Evolutionary conservation across 2,113 vertebrate genomes (phyloP).

Genomic region (Fregata magnificens): DNA sequence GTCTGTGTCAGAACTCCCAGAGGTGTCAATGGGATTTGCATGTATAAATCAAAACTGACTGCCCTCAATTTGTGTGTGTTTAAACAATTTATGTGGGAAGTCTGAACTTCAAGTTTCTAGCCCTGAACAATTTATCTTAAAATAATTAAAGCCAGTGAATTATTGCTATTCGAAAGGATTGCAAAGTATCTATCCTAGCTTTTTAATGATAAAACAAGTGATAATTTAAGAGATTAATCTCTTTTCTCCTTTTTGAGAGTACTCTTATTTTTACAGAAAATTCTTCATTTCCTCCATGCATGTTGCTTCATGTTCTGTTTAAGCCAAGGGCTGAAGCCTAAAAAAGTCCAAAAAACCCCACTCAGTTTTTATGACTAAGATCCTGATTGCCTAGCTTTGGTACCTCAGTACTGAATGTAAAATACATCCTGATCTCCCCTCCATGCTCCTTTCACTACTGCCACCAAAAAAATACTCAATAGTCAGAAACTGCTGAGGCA

Average conservation of each 20-base stretch:
- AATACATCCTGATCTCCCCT: neutral
- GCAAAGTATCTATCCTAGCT: neutral
- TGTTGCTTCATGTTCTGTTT: neutral
- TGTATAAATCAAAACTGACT: slow-evolving; percentile 28
- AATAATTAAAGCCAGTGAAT: neutral
- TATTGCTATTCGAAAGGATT: neutral
- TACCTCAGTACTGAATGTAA: neutral
- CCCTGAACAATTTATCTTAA: neutral
- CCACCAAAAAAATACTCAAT: neutral
- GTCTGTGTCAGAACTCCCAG: slow-evolving; percentile 44
- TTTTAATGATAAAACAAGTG: neutral
- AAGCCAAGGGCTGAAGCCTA: neutral
- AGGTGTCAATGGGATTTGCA: slow-evolving; percentile 24
- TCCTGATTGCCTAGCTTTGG: neutral
- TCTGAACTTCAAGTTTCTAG: neutral
- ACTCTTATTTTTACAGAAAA: neutral
- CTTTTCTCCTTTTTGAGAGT: neutral
- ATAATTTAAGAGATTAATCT: neutral
- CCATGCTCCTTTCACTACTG: neutral
- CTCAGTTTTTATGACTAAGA: neutral
- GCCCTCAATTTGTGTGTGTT: neutral
- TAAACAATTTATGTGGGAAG: slow-evolving; percentile 3
- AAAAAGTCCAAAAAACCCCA: neutral
- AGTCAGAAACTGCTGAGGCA: neutral
- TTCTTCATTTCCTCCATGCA: neutral